Conservation (phyloP, 1,140 invertebrate genomes). For the Drosophila miranda region DNA sequence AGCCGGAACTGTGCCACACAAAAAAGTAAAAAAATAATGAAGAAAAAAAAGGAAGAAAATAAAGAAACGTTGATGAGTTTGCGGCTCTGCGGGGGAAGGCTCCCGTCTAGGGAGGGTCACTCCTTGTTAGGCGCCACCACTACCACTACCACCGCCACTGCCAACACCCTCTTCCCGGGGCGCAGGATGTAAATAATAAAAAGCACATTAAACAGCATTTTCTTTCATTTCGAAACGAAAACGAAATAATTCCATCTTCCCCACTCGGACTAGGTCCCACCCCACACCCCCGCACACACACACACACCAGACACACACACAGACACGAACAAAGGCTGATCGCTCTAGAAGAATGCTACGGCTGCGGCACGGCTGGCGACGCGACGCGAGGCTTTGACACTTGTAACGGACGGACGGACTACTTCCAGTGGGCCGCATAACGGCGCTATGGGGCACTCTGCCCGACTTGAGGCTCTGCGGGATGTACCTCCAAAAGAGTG, state of each 20-base stretch:
- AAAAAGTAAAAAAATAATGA: constrained; percentile 25
- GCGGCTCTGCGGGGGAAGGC: constrained; percentile 7
- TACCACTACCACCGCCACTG: not conserved
- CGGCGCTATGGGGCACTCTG: not conserved
- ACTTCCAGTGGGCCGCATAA: constrained; percentile 51
- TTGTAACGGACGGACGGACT: constrained; percentile 53
- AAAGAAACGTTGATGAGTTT: constrained; percentile 68
- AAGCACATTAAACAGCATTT: constrained; percentile 80
- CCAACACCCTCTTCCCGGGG: constrained; percentile 22
- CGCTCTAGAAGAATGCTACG: constrained; percentile 63
- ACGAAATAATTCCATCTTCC: constrained; percentile 65
- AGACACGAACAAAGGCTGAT: constrained; percentile 29
- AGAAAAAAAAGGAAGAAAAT: constrained; percentile 13
- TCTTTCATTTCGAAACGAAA: constrained; percentile 78
- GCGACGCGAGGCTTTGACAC: constrained; percentile 71
- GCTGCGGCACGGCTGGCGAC: constrained; percentile 14
- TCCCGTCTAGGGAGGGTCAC: constrained; percentile 3
- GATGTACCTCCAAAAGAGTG: too few species aligned
- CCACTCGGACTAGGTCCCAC: too few species aligned
- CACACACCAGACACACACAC: constrained; percentile 18
- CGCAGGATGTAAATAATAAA: constrained; percentile 78
- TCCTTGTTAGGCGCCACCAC: constrained; percentile 16
- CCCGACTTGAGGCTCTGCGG: not conserved
- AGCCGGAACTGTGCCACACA: constrained; percentile 70
- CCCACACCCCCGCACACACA: too few species aligned